Percentiles rank a stretch among this genome's conserved stretches.
Conservation (phyloP, 2,888 invertebrate genomes). For the Acronicta alni region DNA sequence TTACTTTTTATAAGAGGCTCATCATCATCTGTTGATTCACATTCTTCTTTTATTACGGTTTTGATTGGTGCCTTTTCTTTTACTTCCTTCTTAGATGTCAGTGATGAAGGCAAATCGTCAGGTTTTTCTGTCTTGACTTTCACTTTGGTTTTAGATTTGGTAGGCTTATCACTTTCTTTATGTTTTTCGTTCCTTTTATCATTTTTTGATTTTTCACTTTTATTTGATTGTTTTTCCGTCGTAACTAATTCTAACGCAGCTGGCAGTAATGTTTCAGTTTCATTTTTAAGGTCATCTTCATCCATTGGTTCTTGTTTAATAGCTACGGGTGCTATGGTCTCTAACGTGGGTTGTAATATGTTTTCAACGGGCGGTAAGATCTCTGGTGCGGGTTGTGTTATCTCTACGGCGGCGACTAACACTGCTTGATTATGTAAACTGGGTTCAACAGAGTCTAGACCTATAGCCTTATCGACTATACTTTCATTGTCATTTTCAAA, state of each 20-base stretch:
- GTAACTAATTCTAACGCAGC: conserved; percentile 19
- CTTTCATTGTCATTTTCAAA: conserved; percentile 67
- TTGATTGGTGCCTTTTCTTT: conserved; percentile 65
- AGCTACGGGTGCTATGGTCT: conserved; percentile 38
- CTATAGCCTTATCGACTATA: conserved; percentile 53
- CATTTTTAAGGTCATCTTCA: conserved; percentile 68
- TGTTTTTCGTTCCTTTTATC: conserved; percentile 69
- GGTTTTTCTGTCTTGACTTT: conserved; percentile 67
- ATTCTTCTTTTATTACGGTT: conserved; percentile 76
- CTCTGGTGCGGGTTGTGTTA: neutral
- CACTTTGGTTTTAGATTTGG: conserved; percentile 66
- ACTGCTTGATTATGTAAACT: conserved; percentile 29
- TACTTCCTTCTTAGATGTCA: conserved; percentile 64
- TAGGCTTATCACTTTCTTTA: conserved; percentile 59
- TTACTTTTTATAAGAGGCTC: conserved; percentile 79
- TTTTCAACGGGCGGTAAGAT: conserved; percentile 17
- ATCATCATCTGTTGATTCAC: conserved; percentile 80
- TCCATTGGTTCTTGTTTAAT: conserved; percentile 82
- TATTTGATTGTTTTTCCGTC: conserved; percentile 50
- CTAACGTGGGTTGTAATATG: neutral
- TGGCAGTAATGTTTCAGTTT: conserved; percentile 37
- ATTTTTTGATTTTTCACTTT: conserved; percentile 61
- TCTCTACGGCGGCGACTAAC: conserved; percentile 37
- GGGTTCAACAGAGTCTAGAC: conserved; percentile 27
- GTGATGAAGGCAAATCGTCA: conserved; percentile 46